Evolutionary conservation across 2,888 invertebrate genomes (phyloP).

Genomic region (Emesis russula): DNA sequence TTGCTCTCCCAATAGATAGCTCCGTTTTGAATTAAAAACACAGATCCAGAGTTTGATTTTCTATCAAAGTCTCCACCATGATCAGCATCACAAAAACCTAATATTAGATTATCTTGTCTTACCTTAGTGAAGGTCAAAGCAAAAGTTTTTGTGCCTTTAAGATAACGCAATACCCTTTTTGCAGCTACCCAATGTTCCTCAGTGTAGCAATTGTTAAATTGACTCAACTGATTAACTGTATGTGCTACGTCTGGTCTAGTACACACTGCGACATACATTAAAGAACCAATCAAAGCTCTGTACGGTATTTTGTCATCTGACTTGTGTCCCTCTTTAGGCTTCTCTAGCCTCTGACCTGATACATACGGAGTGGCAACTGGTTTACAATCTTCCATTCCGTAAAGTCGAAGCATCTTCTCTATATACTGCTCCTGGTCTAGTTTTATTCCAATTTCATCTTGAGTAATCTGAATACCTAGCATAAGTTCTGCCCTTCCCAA

Average conservation of each 20-base stretch:
- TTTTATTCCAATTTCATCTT: constrained; percentile 1
- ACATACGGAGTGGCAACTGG: constrained; percentile 47
- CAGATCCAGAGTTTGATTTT: constrained; percentile 74
- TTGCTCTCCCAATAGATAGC: constrained; percentile 43
- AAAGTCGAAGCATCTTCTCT: not conserved
- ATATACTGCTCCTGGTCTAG: not conserved
- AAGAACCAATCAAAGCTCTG: constrained; percentile 46
- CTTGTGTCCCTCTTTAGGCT: too few relatives aligned
- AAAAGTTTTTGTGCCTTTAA: constrained; percentile 74
- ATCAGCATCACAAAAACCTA: constrained; percentile 71
- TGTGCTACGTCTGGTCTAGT: constrained; percentile 80
- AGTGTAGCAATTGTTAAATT: constrained; percentile 71
- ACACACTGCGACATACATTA: constrained; percentile 79
- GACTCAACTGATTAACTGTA: constrained; percentile 72
- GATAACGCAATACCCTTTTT: constrained; percentile 77
- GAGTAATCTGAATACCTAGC: constrained; percentile 54
- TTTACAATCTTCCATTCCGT: constrained; percentile 40
- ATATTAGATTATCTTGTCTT: constrained; percentile 10
- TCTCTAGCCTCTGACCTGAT: not conserved
- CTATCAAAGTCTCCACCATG: constrained; percentile 70
- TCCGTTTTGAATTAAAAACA: constrained; percentile 41
- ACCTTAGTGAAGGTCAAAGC: constrained; percentile 8
- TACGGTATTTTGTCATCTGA: constrained; percentile 32
- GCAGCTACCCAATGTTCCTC: constrained; percentile 79
- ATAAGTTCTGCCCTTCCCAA: constrained; percentile 53